Conservation (phyloP, 2,888 invertebrate species). For the Diadegma fenestrale region DNA sequence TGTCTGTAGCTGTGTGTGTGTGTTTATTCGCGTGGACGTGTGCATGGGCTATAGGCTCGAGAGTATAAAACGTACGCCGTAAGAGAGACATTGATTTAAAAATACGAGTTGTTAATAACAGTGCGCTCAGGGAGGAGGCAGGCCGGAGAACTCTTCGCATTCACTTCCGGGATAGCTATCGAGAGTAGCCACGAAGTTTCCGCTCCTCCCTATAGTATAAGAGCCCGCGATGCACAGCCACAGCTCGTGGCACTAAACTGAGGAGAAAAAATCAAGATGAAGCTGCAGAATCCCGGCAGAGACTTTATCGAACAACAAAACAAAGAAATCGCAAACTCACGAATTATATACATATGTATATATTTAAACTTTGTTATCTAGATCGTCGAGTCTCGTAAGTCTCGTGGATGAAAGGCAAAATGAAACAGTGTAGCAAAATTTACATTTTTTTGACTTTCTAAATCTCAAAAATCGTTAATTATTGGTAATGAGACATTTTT, state of each 20-base stretch:
- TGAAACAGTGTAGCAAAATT: not conserved
- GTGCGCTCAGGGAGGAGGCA: constrained; percentile 61
- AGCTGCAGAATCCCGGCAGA: not conserved
- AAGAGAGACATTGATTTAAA: constrained; percentile 63
- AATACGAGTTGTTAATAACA: constrained; percentile 74
- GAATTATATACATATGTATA: constrained; percentile 5
- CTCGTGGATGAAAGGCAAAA: constrained; percentile 31
- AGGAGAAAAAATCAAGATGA: not conserved
- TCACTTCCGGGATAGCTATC: constrained; percentile 76
- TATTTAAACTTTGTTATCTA: constrained; percentile 36
- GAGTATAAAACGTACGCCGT: constrained; percentile 16
- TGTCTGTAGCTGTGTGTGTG: not conserved
- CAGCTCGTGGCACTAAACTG: not conserved
- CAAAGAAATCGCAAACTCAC: constrained; percentile 38
- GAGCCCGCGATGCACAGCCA: constrained; percentile 28
- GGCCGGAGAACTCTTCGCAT: constrained; percentile 41
- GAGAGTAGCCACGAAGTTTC: constrained; percentile 68
- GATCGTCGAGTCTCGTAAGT: constrained; percentile 46
- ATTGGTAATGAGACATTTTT: not conserved
- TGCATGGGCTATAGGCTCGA: not conserved
- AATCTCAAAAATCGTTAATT: not conserved
- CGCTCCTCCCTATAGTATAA: constrained; percentile 69
- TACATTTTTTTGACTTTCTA: not conserved
- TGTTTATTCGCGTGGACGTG: not conserved
- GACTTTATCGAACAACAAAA: constrained; percentile 51